A percentile compares a stretch with the other conserved stretches of the same genome.
Evolutionary conservation across 1,140 invertebrate species (phyloP).

Genomic region (Bombus sylvicola): DNA sequence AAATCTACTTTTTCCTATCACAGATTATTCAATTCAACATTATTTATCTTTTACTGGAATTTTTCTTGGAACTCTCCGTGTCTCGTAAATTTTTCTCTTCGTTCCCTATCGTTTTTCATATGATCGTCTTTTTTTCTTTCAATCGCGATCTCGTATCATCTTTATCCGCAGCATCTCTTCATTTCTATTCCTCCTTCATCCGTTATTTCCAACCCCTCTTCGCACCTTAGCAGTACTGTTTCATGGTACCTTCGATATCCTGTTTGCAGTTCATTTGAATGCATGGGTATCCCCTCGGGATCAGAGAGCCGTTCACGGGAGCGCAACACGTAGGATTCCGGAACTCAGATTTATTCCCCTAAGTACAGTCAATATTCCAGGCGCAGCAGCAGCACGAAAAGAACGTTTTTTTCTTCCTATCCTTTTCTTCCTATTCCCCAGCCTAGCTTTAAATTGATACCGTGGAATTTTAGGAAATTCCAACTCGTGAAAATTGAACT

Average conservation of each 20-base stretch:
- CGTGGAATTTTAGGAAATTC: conserved; percentile 44
- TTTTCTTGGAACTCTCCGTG: too few species aligned
- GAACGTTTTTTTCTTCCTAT: not conserved
- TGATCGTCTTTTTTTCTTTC: too few species aligned
- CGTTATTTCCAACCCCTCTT: not conserved
- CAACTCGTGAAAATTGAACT: conserved; percentile 31
- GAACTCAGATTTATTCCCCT: conserved; percentile 68
- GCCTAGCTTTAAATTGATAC: conserved; percentile 38
- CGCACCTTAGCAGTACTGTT: conserved; percentile 36
- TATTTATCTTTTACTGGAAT: too few species aligned
- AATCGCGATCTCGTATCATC: not conserved
- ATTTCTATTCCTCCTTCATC: conserved; percentile 42
- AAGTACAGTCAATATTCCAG: conserved; percentile 63
- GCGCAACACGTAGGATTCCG: conserved; percentile 66
- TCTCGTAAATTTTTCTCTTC: too few species aligned
- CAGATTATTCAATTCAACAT: too few species aligned
- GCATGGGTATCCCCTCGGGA: conserved; percentile 64
- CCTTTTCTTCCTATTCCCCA: not conserved
- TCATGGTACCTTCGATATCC: conserved; percentile 67
- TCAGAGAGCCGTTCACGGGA: conserved; percentile 58
- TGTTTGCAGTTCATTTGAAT: conserved; percentile 71
- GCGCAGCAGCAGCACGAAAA: not conserved
- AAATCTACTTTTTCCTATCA: too few species aligned
- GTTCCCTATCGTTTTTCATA: too few species aligned
- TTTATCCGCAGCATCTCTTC: conserved; percentile 22